Base-by-base conservation (phyloP, 2,113 vertebrate genomes). In the Platysternon megacephalum region DNA sequence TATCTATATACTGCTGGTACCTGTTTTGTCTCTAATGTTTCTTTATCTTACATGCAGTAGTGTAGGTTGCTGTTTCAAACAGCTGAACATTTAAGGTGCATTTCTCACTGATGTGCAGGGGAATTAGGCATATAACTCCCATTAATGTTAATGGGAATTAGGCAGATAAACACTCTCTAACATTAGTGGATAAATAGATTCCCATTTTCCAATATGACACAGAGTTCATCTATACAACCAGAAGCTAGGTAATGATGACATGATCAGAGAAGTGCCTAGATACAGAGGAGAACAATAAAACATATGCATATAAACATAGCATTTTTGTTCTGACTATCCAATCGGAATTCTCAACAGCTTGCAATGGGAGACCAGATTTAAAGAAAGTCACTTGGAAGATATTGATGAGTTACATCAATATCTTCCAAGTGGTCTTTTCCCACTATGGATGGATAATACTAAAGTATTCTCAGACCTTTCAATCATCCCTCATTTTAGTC, bases 131-230 rank as follows among this genome's bases (percentile, higher is more conserved):
- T 95, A 93, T 95, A 96, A 93, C 82, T 87, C 68, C 91, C 82
- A 84, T 93, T 92, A 96, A 83, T 86, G 82, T 5, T 95, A 95
- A 96, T 94, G 89, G 94, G 58, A 91, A 80, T 91, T 95, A 97
- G 85, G 44, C 81, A 92, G 90, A 65, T 91, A 88, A 96, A 96
- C 93, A 87, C 94, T 42, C 72, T 92, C 86, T 94, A 95, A 42
- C 72, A 88, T 93, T 96, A 92, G 17, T 52, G 91, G 22, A 12
- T 93, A 92, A 89, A 74, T 56, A 42, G 95, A 74, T 35, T 52
- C 65, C 46, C 53, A 58, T 93, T 96, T 93, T 88, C 94, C 80
- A 91, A 92, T 22, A 56, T 35, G 51, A 88, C 0, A 0, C 32
- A 92, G 82, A 79, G 65, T 92, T 96, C 55, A 61, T 88, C 55